phyloP scores from a whole-genome alignment of 1,140 invertebrate species.

The Drosophila ercepeae region DNA sequence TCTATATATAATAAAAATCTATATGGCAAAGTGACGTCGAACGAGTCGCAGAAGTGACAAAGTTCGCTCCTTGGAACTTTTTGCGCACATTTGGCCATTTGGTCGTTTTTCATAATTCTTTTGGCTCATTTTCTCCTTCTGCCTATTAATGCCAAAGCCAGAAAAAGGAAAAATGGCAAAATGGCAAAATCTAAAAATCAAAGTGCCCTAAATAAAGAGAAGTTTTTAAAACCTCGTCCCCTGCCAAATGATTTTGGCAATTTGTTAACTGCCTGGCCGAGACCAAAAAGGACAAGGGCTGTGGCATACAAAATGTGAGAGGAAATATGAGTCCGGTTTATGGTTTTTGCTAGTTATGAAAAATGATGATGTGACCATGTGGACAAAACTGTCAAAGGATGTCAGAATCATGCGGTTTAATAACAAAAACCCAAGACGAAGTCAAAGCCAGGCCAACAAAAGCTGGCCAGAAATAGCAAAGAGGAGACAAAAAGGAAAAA shows the following conservation, averaged over 20 bases:
- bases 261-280: slow-evolving; percentile 56
- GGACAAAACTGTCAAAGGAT: slow-evolving; percentile 78
- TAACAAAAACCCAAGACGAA: slow-evolving; percentile 52
- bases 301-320: slow-evolving; percentile 1
- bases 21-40: slow-evolving; percentile 48
- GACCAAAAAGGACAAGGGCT: slow-evolving; percentile 1
- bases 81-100: slow-evolving; percentile 58
- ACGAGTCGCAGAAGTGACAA: slow-evolving; percentile 57
- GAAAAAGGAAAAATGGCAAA: slow-evolving; percentile 25
- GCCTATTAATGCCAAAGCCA: slow-evolving; percentile 53
- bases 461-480: slow-evolving; percentile 9
- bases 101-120: slow-evolving; percentile 64
- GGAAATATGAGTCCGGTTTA: slow-evolving; percentile 60
- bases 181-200: slow-evolving; percentile 43
- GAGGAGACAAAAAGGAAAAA: slow-evolving; percentile 1
- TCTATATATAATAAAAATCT: slow-evolving; percentile 55
- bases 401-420: slow-evolving; percentile 78
- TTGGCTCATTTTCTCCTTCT: slow-evolving; percentile 28
- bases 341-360: slow-evolving; percentile 62
- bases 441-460: slow-evolving; percentile 39
- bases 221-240: slow-evolving; percentile 34
- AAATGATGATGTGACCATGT: slow-evolving; percentile 78
- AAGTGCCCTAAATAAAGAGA: slow-evolving; percentile 64
- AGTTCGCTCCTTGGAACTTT: slow-evolving; percentile 49
- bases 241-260: slow-evolving; percentile 54